These are phyloP conservation scores for Ceyx cyanopectus DNA, from an alignment of 2,113 vertebrate genomes.

Conservation along the genomic window DNA sequence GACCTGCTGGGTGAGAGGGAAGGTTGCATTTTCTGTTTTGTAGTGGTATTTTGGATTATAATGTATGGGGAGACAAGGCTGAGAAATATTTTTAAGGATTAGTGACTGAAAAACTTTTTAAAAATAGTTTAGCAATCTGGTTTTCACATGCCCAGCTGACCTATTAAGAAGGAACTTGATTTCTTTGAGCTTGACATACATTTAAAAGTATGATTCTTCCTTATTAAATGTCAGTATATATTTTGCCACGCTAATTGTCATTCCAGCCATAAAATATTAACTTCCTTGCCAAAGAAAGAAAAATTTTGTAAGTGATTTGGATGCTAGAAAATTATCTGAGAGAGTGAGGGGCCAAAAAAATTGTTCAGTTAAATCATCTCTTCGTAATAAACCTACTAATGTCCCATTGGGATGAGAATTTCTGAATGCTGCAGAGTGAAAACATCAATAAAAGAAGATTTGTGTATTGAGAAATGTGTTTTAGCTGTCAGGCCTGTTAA, in stretches of 20 bases:
- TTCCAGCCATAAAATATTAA: background rate
- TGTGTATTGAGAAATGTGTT: background rate
- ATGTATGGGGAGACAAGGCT: background rate
- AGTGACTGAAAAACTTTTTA: background rate
- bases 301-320: background rate
- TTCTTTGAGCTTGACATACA: background rate
- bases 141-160: background rate
- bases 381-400: background rate
- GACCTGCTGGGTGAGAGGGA: background rate
- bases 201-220: background rate
- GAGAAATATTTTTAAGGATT: background rate
- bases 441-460: background rate
- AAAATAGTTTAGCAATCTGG: background rate
- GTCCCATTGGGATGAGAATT: background rate
- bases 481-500: background rate
- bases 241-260: background rate
- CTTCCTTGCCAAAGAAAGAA: background rate
- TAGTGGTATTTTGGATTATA: background rate
- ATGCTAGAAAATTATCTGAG: background rate
- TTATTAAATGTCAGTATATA: background rate
- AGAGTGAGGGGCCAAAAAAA: background rate
- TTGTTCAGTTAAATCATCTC: background rate
- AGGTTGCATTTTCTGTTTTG: background rate
- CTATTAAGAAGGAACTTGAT: background rate
- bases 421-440: background rate